These are phyloP conservation scores for Oscheius sp. DNA, from an alignment of 2,888 invertebrate species.

Conservation along the genomic window DNA sequence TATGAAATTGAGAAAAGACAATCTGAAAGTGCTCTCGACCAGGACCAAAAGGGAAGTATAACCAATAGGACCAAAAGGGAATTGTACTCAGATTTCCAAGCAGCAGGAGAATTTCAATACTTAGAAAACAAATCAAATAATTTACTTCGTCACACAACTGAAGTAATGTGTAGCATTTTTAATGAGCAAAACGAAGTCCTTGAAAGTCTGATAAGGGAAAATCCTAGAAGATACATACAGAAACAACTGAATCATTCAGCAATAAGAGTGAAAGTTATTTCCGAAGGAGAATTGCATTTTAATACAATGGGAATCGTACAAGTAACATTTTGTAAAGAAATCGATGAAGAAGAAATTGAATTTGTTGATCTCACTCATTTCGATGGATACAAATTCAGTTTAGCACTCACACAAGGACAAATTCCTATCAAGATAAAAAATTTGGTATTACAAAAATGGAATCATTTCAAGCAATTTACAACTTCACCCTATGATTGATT, in stretches of 20 bases:
- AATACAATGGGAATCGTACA: too few relatives aligned
- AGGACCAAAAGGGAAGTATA: too few relatives aligned
- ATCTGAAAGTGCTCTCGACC: too few relatives aligned
- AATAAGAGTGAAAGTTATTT: too few relatives aligned
- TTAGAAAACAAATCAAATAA: too few relatives aligned
- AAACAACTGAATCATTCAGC: too few relatives aligned
- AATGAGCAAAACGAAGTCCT: conserved; percentile 25
- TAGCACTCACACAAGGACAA: conserved; percentile 42
- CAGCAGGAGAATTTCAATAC: conserved; percentile 46
- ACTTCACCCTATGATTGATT: conserved; percentile 24
- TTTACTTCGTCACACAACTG: too few relatives aligned
- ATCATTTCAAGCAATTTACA: conserved; percentile 28
- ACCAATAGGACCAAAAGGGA: conserved; percentile 32
- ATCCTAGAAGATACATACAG: too few relatives aligned
- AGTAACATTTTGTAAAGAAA: too few relatives aligned
- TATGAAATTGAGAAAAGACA: conserved; percentile 19
- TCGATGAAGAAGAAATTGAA: too few relatives aligned
- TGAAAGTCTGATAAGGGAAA: conserved; percentile 12
- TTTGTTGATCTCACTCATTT: too few relatives aligned
- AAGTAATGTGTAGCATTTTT: conserved; percentile 29
- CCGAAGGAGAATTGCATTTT: too few relatives aligned
- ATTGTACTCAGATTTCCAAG: conserved; percentile 43
- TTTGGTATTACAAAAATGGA: neutral
- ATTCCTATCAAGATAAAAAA: conserved; percentile 33
- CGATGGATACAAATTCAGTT: conserved; percentile 36